These are phyloP conservation scores for Calidris pygmaea DNA, from an alignment of 2,113 vertebrate species.

Conservation along the genomic window DNA sequence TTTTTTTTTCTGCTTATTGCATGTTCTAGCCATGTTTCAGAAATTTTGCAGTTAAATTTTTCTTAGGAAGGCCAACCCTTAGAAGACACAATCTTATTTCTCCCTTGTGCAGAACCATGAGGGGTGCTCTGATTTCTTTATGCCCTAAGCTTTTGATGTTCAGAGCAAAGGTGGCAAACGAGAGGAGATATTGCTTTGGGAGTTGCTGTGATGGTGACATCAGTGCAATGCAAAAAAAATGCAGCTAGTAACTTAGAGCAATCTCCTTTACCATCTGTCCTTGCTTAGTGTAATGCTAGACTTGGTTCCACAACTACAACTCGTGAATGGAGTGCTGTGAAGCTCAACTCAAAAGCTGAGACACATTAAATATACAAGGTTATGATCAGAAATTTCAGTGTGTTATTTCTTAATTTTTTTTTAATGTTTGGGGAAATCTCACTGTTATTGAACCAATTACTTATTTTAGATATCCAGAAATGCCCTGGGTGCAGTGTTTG, in stretches of 20 bases:
- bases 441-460: not conserved
- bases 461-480: constrained; percentile 85
- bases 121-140: not conserved
- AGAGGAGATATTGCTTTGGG: not conserved
- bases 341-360: not conserved
- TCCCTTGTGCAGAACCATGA: accelerated
- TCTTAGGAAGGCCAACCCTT: not conserved
- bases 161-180: accelerated
- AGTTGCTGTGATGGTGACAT: not conserved
- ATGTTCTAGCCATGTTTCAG: accelerated
- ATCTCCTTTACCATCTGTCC: accelerated
- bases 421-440: not conserved
- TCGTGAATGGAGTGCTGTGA: not conserved
- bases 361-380: accelerated
- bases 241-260: not conserved
- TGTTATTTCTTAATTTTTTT: not conserved
- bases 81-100: accelerated
- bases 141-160: accelerated
- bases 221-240: not conserved
- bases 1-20: accelerated
- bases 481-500: constrained; percentile 82
- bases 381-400: not conserved
- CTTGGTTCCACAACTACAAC: accelerated
- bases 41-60: not conserved
- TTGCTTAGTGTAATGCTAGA: not conserved